A percentile compares a stretch with the other conserved stretches of the same genome.
Evolutionary conservation across 1,140 invertebrate species (phyloP).

Genomic region (Aphidius gifuensis): DNA sequence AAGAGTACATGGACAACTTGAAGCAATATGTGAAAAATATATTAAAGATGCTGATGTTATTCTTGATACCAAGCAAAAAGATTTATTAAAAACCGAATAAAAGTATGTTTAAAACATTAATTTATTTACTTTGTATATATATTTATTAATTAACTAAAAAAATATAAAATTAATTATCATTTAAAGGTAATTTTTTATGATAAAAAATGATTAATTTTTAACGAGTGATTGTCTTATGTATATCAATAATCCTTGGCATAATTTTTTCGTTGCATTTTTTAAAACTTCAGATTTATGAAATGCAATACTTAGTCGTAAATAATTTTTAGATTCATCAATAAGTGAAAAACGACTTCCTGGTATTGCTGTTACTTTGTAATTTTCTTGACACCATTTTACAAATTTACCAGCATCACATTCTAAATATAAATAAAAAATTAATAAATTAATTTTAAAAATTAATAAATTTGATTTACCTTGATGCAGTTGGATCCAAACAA

Average conservation of each 20-base stretch:
- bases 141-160: slow-evolving; percentile 8
- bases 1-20: slow-evolving; percentile 67
- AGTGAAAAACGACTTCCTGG: slow-evolving; percentile 53
- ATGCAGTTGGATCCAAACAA: slow-evolving; percentile 60
- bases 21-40: slow-evolving; percentile 64
- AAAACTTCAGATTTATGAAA: slow-evolving; percentile 48
- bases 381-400: slow-evolving; percentile 44
- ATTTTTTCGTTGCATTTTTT: slow-evolving; percentile 29
- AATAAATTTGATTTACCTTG: slow-evolving; percentile 25
- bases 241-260: slow-evolving; percentile 39
- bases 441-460: background rate
- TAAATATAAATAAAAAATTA: slow-evolving; percentile 24
- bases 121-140: slow-evolving; percentile 8
- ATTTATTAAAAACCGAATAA: slow-evolving; percentile 60
- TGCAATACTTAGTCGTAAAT: slow-evolving; percentile 53
- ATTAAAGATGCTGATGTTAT: slow-evolving; percentile 66
- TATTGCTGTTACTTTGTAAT: slow-evolving; percentile 53
- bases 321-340: slow-evolving; percentile 43
- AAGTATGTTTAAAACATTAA: background rate
- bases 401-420: slow-evolving; percentile 43
- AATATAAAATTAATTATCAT: background rate
- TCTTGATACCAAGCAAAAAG: slow-evolving; percentile 67
- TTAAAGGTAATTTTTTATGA: slow-evolving; percentile 16
- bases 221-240: slow-evolving; percentile 27
- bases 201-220: background rate